A percentile compares a stretch with the other conserved stretches of the same genome.
phyloP scores from a whole-genome alignment of 2,797 vertebrate genomes.

The Hapalemur alaotrensis region DNA sequence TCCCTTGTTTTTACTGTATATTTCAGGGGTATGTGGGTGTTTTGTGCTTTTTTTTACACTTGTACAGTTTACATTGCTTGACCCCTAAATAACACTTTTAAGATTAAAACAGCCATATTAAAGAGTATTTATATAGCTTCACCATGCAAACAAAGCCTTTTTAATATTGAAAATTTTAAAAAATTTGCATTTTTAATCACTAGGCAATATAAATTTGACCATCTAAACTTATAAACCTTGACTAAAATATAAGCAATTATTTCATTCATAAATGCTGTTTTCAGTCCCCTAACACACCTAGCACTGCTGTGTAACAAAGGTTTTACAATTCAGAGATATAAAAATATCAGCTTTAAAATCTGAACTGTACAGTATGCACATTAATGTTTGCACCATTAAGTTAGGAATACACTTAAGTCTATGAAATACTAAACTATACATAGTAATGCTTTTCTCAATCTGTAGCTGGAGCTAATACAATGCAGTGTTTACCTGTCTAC shows the following conservation, averaged over 20 bases:
- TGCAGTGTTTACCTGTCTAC: slow-evolving; percentile 79
- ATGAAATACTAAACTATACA: slow-evolving; percentile 94
- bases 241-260: slow-evolving; percentile 85
- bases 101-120: slow-evolving; percentile 86
- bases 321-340: slow-evolving; percentile 92
- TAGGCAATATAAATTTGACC: slow-evolving; percentile 79
- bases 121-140: slow-evolving; percentile 87
- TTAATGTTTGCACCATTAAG: slow-evolving; percentile 94
- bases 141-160: slow-evolving; percentile 86
- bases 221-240: slow-evolving; percentile 83
- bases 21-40: slow-evolving; percentile 82
- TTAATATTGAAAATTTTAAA: slow-evolving; percentile 78
- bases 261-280: slow-evolving; percentile 82
- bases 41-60: slow-evolving; percentile 87
- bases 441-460: slow-evolving; percentile 82
- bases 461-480: slow-evolving; percentile 84
- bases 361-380: slow-evolving; percentile 98
- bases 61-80: slow-evolving; percentile 92
- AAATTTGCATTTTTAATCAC: slow-evolving; percentile 80
- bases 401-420: slow-evolving; percentile 92
- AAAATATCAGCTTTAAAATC: slow-evolving; percentile 95
- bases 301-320: slow-evolving; percentile 86
- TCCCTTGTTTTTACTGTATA: slow-evolving; percentile 84
- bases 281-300: slow-evolving; percentile 83
- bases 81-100: slow-evolving; percentile 91